phyloP scores from a whole-genome alignment of 2,888 invertebrate species.

The Piscicola geometra region DNA sequence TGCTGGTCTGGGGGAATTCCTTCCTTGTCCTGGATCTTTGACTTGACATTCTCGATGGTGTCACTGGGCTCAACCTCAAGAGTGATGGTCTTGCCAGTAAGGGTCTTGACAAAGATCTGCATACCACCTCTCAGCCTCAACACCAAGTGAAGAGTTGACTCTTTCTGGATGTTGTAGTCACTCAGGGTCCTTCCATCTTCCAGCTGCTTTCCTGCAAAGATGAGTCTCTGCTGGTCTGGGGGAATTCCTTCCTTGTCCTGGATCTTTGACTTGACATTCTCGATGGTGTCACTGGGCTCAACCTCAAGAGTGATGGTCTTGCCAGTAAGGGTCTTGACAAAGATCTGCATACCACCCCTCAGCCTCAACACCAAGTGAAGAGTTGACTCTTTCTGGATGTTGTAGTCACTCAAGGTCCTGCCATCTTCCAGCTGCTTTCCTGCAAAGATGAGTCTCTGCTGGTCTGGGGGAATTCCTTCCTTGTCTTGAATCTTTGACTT shows the following conservation, averaged over 20 bases:
- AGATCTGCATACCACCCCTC: constrained; percentile 67
- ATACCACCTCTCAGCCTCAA: constrained; percentile 82
- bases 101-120: constrained; percentile 58
- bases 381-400: constrained; percentile 92
- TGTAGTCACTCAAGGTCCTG: constrained; percentile 84
- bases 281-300: constrained; percentile 69
- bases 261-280: constrained; percentile 74
- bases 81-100: constrained; percentile 56
- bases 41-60: constrained; percentile 90
- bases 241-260: constrained; percentile 58
- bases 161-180: constrained; percentile 92
- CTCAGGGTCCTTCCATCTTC: constrained; percentile 85
- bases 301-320: constrained; percentile 56
- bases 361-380: constrained; percentile 84
- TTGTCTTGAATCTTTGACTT: constrained; percentile 61
- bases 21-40: constrained; percentile 52
- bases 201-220: constrained; percentile 82
- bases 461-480: constrained; percentile 38
- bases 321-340: constrained; percentile 45
- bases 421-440: constrained; percentile 94
- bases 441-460: constrained; percentile 65
- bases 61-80: constrained; percentile 75
- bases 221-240: constrained; percentile 70
- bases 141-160: constrained; percentile 86
- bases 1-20: constrained; percentile 71